phyloP scores from a whole-genome alignment of 1,140 invertebrate species.

The Philopotamus ludificatus region DNA sequence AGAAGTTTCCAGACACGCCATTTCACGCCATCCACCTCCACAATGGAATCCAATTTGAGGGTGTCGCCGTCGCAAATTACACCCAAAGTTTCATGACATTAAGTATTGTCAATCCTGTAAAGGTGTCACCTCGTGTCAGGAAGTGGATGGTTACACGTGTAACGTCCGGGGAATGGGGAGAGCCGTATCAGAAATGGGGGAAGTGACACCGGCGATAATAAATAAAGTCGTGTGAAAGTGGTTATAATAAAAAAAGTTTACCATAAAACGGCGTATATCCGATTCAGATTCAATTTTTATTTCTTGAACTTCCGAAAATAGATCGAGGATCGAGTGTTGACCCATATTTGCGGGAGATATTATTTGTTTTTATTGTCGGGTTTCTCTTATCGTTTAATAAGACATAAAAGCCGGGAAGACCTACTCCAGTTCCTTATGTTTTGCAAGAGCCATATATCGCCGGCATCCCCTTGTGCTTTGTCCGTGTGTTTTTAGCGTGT shows the following conservation, averaged over 20 bases:
- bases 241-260: too few species aligned
- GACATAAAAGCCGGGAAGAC: background rate
- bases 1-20: too few species aligned
- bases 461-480: constrained; percentile 22
- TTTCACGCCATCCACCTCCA: constrained; percentile 11
- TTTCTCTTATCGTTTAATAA: too few species aligned
- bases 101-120: constrained; percentile 21
- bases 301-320: too few species aligned
- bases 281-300: too few species aligned
- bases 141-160: constrained; percentile 22
- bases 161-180: background rate
- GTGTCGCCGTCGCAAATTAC: constrained; percentile 25
- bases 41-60: constrained; percentile 28
- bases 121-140: constrained; percentile 31
- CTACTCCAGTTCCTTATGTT: background rate
- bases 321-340: too few species aligned
- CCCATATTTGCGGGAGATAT: too few species aligned
- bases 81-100: constrained; percentile 15
- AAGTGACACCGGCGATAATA: too few species aligned
- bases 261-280: too few species aligned
- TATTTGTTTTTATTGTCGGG: too few species aligned
- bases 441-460: constrained; percentile 2
- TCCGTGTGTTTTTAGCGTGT: constrained; percentile 28
- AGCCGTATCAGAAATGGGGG: background rate
- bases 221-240: too few species aligned